A percentile compares a stretch with the other conserved stretches of the same genome.
These are phyloP conservation scores for Spodoptera littoralis DNA, from an alignment of 2,888 invertebrate species.

Conservation along the genomic window DNA sequence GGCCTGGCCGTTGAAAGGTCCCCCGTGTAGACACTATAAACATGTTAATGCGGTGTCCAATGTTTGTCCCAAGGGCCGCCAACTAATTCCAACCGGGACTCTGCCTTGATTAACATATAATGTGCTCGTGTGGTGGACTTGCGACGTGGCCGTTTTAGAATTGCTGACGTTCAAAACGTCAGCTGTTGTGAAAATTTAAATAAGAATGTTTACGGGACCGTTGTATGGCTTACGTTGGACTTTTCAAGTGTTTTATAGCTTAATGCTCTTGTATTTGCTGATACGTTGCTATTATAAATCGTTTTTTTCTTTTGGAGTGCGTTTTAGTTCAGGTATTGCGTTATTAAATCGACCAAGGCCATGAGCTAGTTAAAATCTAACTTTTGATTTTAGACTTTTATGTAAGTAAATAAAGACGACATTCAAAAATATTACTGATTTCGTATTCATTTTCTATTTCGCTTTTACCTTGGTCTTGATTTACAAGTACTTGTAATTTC, in stretches of 20 bases:
- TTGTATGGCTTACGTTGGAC: conserved; percentile 6
- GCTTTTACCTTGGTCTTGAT: no score
- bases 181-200: conserved; percentile 47
- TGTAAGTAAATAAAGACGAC: no score
- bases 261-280: conserved; percentile 10
- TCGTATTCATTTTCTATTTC: no score
- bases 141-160: conserved; percentile 37
- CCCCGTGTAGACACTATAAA: conserved; percentile 53
- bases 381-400: no score
- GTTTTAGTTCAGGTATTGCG: no score
- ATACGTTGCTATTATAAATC: not conserved
- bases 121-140: conserved; percentile 47
- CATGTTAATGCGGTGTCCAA: conserved; percentile 60
- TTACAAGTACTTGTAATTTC: no score
- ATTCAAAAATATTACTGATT: no score
- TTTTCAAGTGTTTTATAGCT: conserved; percentile 30
- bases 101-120: conserved; percentile 62
- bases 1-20: conserved; percentile 49
- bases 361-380: no score
- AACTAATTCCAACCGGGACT: conserved; percentile 55
- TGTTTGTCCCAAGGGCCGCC: conserved; percentile 53
- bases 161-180: conserved; percentile 30
- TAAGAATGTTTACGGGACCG: conserved; percentile 37
- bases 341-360: no score
- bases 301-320: not conserved